Evolutionary conservation across 2,888 invertebrate genomes (phyloP).

Genomic region (Tipula unca): DNA sequence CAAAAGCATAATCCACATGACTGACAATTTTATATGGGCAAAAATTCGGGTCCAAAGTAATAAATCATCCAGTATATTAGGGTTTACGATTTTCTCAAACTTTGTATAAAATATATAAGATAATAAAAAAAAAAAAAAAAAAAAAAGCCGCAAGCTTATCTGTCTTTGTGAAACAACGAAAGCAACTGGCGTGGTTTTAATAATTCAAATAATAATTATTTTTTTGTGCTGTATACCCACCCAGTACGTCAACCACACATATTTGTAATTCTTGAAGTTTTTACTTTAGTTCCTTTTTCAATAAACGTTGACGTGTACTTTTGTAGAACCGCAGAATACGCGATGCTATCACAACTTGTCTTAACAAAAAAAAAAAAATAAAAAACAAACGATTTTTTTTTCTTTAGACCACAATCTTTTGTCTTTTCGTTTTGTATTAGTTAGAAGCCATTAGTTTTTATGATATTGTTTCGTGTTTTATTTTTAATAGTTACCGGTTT

Average conservation of each 20-base stretch:
- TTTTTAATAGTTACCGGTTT: neutral
- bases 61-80: neutral
- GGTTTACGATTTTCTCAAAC: neutral
- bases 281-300: neutral
- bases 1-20: no score
- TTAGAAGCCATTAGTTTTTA: neutral
- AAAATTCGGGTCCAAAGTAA: no score
- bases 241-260: no score
- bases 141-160: neutral
- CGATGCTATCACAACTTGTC: neutral
- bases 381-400: neutral
- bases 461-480: neutral
- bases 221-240: neutral
- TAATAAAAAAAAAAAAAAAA: neutral
- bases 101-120: neutral
- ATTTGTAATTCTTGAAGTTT: neutral
- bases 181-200: neutral
- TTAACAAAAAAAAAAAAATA: no score
- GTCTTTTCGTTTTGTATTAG: neutral
- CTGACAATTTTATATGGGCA: no score
- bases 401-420: neutral
- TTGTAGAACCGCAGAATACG: neutral
- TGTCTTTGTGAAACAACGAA: neutral
- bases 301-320: neutral
- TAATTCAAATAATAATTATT: neutral